Evolutionary conservation across 2,797 vertebrate genomes (phyloP).

Genomic region (Mycteria americana): DNA sequence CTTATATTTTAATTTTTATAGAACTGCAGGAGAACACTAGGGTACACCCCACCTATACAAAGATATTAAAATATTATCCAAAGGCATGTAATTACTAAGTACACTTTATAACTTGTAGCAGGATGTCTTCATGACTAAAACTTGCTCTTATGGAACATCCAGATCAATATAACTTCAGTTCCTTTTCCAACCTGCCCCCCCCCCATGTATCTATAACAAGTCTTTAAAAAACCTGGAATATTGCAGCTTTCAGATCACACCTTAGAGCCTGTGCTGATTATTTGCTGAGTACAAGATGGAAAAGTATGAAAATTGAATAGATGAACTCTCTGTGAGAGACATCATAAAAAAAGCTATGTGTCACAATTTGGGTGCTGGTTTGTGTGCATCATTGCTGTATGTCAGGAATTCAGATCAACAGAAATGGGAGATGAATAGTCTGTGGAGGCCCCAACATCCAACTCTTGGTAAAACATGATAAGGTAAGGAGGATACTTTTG

Average conservation of each 20-base stretch:
- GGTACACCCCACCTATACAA: neutral
- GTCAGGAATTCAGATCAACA: neutral
- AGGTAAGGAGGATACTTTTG: neutral
- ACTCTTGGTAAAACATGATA: neutral
- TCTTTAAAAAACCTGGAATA: accelerated
- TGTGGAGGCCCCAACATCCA: neutral
- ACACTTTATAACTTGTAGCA: neutral
- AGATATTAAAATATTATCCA: neutral
- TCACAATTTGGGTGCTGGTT: neutral
- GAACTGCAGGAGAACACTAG: neutral
- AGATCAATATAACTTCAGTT: neutral
- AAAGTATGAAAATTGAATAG: neutral
- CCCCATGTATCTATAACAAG: accelerated
- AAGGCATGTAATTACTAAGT: neutral
- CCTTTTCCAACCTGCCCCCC: too few relatives aligned
- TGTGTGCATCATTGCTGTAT: neutral
- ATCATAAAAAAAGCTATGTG: neutral
- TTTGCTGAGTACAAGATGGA: neutral
- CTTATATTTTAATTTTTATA: neutral
- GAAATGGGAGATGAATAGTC: neutral
- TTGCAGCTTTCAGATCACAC: neutral
- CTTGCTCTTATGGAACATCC: neutral
- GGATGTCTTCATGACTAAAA: neutral
- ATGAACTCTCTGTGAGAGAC: neutral
- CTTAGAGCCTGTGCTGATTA: neutral